These are phyloP conservation scores for Tachystola acroxantha DNA, from an alignment of 2,888 invertebrate species.

Conservation along the genomic window DNA sequence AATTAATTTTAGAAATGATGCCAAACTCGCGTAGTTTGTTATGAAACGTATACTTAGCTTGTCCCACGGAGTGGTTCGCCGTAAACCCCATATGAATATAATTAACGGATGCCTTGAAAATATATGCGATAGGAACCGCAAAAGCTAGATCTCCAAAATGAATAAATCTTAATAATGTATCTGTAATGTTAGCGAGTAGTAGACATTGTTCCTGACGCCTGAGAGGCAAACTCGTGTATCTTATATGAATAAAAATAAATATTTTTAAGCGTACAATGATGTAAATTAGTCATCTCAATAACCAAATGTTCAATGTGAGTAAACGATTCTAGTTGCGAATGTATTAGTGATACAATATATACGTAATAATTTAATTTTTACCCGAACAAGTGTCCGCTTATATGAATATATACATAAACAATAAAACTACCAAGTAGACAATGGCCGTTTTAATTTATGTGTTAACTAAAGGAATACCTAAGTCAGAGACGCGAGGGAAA, in stretches of 20 bases:
- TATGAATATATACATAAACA: constrained; percentile 62
- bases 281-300: constrained; percentile 69
- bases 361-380: constrained; percentile 78
- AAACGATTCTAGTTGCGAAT: constrained; percentile 75
- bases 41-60: background rate
- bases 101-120: constrained; percentile 30
- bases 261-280: constrained; percentile 57
- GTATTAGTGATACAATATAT: constrained; percentile 77
- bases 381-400: constrained; percentile 75
- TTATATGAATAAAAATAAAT: constrained; percentile 48
- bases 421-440: constrained; percentile 77
- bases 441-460: background rate
- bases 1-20: background rate
- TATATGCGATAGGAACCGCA: constrained; percentile 67
- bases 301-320: constrained; percentile 77
- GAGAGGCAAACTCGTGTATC: constrained; percentile 72
- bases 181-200: constrained; percentile 66
- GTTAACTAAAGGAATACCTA: too few species aligned
- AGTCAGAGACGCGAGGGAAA: too few species aligned
- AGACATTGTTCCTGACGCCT: constrained; percentile 77
- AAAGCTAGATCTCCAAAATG: constrained; percentile 56
- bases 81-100: too few species aligned
- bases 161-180: constrained; percentile 25
- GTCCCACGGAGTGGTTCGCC: background rate
- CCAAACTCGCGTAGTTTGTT: too few species aligned